Evolutionary conservation across 2,888 invertebrate species (phyloP), one percentile per base, ranked within the genome.

Genomic region (Bombyx huttoni): DNA sequence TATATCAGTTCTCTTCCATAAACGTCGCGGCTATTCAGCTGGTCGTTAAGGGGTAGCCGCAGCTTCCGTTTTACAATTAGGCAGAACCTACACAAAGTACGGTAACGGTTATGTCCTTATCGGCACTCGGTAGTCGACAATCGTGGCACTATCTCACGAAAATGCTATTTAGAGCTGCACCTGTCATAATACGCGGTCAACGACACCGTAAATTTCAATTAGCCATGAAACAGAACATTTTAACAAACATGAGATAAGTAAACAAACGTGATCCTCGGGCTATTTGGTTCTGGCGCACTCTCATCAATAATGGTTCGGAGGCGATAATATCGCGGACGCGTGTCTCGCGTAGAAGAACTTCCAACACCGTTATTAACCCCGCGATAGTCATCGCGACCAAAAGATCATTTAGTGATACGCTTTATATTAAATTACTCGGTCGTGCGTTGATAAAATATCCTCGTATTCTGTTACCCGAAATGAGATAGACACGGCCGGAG

Each of bases 341-440:
- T 85, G 86, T 84, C 83, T 74, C 77, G 78, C 71, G 76, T 67
- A 73, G 79, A 80, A 65, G 78, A 77, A 80, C 84, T 77, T 70
- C 83, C 77, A 78, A 85, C 87, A 84, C 87, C 83, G 86, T 87
- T 87, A 87, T 88, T 87, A 81, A 84, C 76, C 78, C 71, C 58
- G 67, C 72, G 88, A 88, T 87, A 88, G 69, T 76, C 75, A 88
- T 88, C 87, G 78, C 71, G 63, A 71, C 74, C 67, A 64, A 74
- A 78, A 86, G 87, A 88, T 87, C 85, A 84, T 85, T 86, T 82
- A 81, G 84, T 85, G 87, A 87, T 88, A 88, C 84, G 85, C 78
- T 87, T 87, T 87, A 87, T 87, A 87, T 88, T 88, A 88, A 87
- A 88, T 88, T 88, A 88, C 87, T 85, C 79, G 86, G 86, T 85